These are phyloP conservation scores for Drosophila nigrodunni DNA, from an alignment of 1,140 invertebrate genomes.

Conservation along the genomic window DNA sequence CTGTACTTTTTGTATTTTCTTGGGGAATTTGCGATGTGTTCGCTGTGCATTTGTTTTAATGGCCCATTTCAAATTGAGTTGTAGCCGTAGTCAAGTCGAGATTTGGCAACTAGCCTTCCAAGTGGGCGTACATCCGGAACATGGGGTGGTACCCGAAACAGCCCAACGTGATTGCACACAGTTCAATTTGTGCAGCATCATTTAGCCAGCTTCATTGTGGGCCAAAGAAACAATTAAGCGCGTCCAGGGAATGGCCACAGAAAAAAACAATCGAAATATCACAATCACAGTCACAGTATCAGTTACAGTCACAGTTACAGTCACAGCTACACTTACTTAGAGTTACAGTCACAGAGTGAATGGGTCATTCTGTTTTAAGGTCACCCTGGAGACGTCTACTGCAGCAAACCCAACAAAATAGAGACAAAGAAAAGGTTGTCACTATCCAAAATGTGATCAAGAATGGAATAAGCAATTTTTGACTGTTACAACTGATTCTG, in stretches of 20 bases:
- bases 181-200: slow-evolving; percentile 80
- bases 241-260: slow-evolving; percentile 31
- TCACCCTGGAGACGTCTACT: not conserved
- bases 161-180: slow-evolving; percentile 53
- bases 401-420: not conserved
- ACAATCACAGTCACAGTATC: not conserved
- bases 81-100: slow-evolving; percentile 44
- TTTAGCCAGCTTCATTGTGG: slow-evolving; percentile 43
- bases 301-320: slow-evolving; percentile 4
- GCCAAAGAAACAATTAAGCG: slow-evolving; percentile 44
- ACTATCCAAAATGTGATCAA: no score
- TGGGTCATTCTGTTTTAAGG: not conserved
- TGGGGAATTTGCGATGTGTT: slow-evolving; percentile 50
- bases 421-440: not conserved
- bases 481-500: no score
- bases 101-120: slow-evolving; percentile 44
- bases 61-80: slow-evolving; percentile 79
- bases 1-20: no score
- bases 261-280: slow-evolving; percentile 13
- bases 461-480: no score
- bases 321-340: not conserved
- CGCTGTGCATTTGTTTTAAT: slow-evolving; percentile 73
- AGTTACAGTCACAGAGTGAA: not conserved
- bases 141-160: slow-evolving; percentile 18
- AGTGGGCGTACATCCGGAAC: slow-evolving; percentile 57